These are phyloP conservation scores for Tarsius wallacei DNA, from an alignment of 2,797 vertebrate species.

Conservation along the genomic window DNA sequence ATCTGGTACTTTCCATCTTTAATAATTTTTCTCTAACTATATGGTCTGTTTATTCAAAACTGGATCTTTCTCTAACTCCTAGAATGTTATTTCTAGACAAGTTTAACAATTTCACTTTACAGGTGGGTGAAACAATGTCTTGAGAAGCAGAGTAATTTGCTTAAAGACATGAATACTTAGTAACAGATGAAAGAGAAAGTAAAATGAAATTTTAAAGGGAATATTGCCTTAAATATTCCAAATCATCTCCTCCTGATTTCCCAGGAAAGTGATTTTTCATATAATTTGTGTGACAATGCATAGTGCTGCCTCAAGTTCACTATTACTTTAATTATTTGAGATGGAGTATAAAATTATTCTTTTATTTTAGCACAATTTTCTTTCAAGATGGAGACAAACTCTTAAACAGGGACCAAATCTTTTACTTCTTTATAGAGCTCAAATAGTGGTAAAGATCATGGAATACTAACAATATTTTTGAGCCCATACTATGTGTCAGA, in stretches of 20 bases:
- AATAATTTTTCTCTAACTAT: neutral
- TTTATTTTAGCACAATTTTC: slow-evolving; percentile 43
- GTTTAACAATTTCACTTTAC: neutral
- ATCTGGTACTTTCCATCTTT: neutral
- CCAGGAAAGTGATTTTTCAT: neutral
- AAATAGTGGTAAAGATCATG: neutral
- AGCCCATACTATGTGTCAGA: neutral
- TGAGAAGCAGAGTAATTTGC: neutral
- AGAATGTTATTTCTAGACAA: slow-evolving; percentile 4
- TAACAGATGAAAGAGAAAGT: neutral
- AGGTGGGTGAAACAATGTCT: neutral
- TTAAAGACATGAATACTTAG: neutral
- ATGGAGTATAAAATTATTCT: neutral
- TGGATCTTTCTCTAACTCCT: neutral
- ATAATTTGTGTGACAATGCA: neutral
- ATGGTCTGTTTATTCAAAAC: neutral
- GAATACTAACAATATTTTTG: neutral
- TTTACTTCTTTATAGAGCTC: neutral
- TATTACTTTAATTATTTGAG: slow-evolving; percentile 9
- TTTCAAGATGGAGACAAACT: neutral
- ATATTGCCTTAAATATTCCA: neutral
- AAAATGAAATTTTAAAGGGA: neutral
- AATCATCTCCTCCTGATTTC: neutral
- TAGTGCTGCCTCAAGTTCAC: neutral
- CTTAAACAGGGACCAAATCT: neutral